Evolutionary conservation across 2,113 vertebrate genomes (phyloP), one percentile per base, ranked within the genome.

Genomic region (Poeciliopsis turrubarensis): DNA sequence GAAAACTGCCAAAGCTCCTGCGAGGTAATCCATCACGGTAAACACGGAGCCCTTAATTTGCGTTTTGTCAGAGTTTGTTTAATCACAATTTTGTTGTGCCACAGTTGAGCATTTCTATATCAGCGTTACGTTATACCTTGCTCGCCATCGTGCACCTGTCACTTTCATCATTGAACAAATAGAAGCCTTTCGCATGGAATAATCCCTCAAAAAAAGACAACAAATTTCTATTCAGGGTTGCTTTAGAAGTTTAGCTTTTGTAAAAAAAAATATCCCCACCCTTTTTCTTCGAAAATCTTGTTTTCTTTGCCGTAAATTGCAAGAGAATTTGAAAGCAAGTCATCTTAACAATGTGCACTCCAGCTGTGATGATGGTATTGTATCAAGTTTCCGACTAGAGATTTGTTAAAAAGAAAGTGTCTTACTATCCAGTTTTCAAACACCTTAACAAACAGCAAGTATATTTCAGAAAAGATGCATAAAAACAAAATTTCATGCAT

Each of bases 21-120:
- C 63, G 2, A 60, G 77, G 81, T 84, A 86, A 92, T 90, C 79
- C 87, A 87, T 90, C 87, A 87, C 26, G 31, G 79, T 68, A 72
- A 87, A 84, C 83, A 78, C 1, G 13, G 22, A 65, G 63, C 77
- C 63, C 77, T 72, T 84, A 34, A 80, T 83, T 92, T 87, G 57
- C 51, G 31, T 70, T 82, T 86, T 82, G 80, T 82, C 82, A 73
- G 29, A 68, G 68, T 87, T 78, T 84, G 84, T 77, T 85, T 84
- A 86, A 83, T 88, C 71, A 5, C 70, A 71, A 51, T 81, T 83
- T 83, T 75, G 81, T 78, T 82, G 77, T 77, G 81, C 66, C 64
- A 74, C 62, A 64, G 73, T 66, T 54, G 77, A 88, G 80, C 32
- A 80, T 84, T 81, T 75, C 76, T 72, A 64, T 81, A 86, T 89